Conservation (phyloP, 1,140 invertebrate species). For the Brachystomella parvula region DNA sequence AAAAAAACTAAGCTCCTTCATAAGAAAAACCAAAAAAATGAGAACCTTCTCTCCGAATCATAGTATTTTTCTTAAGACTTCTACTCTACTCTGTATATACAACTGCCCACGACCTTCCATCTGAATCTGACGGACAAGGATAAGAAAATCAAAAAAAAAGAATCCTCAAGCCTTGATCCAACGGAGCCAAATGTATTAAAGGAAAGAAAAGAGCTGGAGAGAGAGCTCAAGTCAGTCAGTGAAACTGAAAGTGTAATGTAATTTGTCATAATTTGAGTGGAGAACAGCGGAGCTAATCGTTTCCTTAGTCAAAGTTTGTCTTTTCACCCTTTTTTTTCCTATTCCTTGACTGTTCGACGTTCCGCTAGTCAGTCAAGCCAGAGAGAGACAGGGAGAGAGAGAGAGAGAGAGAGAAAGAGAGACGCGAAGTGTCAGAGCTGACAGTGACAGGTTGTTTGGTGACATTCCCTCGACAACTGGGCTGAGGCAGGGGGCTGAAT, state of each 20-base stretch:
- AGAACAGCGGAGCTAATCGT: slow-evolving; percentile 36
- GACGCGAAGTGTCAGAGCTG: slow-evolving; percentile 26
- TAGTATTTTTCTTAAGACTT: too few relatives aligned
- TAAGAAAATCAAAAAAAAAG: too few relatives aligned
- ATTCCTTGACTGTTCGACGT: slow-evolving; percentile 1
- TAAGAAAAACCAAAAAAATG: neutral
- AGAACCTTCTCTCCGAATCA: too few relatives aligned
- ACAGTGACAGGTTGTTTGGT: slow-evolving; percentile 34
- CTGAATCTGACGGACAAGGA: too few relatives aligned
- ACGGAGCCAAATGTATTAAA: neutral
- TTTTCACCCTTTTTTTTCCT: slow-evolving; percentile 28
- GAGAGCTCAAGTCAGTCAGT: slow-evolving; percentile 27
- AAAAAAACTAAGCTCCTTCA: slow-evolving; percentile 3
- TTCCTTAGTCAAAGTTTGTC: slow-evolving; percentile 30
- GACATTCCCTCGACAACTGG: slow-evolving; percentile 33
- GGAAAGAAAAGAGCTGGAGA: neutral
- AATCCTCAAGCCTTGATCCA: too few relatives aligned
- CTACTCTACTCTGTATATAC: too few relatives aligned
- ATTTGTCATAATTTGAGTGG: slow-evolving; percentile 39
- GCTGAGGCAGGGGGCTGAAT: slow-evolving; percentile 18
- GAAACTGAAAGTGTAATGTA: slow-evolving; percentile 29
- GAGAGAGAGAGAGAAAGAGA: neutral
- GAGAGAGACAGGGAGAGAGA: neutral
- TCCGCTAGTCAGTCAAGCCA: slow-evolving; percentile 36
- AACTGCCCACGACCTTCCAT: too few relatives aligned